phyloP scores from a whole-genome alignment of 2,888 invertebrate genomes.

The Diaperis boleti region DNA sequence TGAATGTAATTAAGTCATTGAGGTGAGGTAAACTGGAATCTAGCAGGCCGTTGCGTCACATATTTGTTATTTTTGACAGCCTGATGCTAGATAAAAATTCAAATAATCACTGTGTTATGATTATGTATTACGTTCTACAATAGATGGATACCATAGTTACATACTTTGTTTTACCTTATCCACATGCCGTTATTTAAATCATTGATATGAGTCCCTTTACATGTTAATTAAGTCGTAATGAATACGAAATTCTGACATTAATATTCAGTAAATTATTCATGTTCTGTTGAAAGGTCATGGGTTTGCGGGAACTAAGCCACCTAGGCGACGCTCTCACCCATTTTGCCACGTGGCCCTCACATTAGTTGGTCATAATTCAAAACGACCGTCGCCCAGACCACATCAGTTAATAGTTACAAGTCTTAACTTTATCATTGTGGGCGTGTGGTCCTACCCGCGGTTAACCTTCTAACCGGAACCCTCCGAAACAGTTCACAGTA shows the following conservation, averaged over 20 bases:
- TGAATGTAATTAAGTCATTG: too few relatives aligned
- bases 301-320: conserved; percentile 44
- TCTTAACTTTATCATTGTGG: conserved; percentile 60
- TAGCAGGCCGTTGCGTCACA: too few relatives aligned
- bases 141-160: too few relatives aligned
- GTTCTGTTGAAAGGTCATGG: conserved; percentile 42
- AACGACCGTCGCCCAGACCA: conserved; percentile 55
- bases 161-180: too few relatives aligned
- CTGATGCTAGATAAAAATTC: too few relatives aligned
- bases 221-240: conserved; percentile 41
- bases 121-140: too few relatives aligned
- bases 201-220: conserved; percentile 5
- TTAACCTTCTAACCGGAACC: conserved; percentile 38
- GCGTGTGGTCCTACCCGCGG: conserved; percentile 53
- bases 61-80: too few relatives aligned
- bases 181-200: neutral
- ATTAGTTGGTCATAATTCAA: conserved; percentile 60
- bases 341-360: conserved; percentile 56
- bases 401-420: conserved; percentile 61
- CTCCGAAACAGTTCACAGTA: too few relatives aligned
- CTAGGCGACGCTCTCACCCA: conserved; percentile 42
- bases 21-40: too few relatives aligned
- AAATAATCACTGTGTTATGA: too few relatives aligned
- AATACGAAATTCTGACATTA: conserved; percentile 42
- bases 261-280: conserved; percentile 48